These are phyloP conservation scores for Subanguina moxae DNA, from an alignment of 1,140 invertebrate species.

Conservation along the genomic window DNA sequence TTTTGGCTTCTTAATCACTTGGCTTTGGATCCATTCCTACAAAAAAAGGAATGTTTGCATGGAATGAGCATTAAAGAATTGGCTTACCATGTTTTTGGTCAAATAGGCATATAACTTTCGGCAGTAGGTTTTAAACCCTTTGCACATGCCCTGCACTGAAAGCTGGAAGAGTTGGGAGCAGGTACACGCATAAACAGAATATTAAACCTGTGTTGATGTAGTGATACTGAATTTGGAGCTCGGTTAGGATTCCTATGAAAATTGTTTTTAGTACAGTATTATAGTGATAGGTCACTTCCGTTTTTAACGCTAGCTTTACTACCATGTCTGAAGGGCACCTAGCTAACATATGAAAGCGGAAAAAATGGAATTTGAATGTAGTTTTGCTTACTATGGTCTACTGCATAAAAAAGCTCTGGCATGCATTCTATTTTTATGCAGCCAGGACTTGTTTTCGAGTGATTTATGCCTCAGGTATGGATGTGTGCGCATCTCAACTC, in stretches of 20 bases:
- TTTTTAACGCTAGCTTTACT: too few species aligned
- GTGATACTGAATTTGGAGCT: conserved; percentile 55
- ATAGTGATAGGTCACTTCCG: too few species aligned
- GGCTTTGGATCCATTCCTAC: conserved; percentile 52
- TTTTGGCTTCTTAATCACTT: conserved; percentile 32
- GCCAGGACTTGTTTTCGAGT: too few species aligned
- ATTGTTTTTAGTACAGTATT: conserved; percentile 1
- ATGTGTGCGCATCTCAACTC: too few species aligned
- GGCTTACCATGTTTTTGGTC: conserved; percentile 32
- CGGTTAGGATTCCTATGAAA: conserved; percentile 41
- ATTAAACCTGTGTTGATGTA: conserved; percentile 45
- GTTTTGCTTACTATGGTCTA: too few species aligned
- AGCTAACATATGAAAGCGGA: too few species aligned
- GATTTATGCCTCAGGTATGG: too few species aligned
- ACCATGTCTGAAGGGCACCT: too few species aligned
- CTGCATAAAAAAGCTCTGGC: too few species aligned
- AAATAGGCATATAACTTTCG: conserved; percentile 44
- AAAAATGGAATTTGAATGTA: too few species aligned
- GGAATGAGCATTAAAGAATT: conserved; percentile 26
- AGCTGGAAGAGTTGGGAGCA: not conserved
- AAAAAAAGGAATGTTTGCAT: conserved; percentile 3
- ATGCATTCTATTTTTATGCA: too few species aligned
- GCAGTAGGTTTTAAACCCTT: conserved; percentile 44
- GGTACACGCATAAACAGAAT: not conserved
- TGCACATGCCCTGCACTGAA: conserved; percentile 39